phyloP scores from a whole-genome alignment of 2,113 vertebrate species.

The Campylorhamphus procurvoides region DNA sequence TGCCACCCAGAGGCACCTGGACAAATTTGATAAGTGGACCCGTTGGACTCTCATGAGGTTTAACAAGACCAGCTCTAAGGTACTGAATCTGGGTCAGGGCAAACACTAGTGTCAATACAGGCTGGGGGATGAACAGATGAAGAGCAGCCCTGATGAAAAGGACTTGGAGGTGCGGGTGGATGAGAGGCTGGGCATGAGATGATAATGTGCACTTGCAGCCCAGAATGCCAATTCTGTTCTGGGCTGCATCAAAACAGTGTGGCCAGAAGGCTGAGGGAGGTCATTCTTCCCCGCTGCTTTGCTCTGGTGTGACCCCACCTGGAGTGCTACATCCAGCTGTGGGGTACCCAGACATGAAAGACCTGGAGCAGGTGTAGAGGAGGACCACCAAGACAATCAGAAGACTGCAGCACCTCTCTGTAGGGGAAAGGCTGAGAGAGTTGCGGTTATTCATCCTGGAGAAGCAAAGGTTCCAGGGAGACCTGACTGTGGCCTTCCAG shows the following conservation, averaged over 20 bases:
- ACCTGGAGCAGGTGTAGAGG: not conserved
- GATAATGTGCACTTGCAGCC: rapidly evolving
- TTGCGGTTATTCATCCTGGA: not conserved
- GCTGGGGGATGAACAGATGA: not conserved
- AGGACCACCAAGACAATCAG: not conserved
- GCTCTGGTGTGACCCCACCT: not conserved
- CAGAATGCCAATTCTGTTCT: not conserved
- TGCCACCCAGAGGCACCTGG: not conserved
- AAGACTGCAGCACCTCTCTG: not conserved
- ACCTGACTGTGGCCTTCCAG: not conserved
- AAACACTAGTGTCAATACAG: not conserved
- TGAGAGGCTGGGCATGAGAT: not conserved
- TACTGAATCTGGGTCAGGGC: not conserved
- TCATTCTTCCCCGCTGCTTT: not conserved
- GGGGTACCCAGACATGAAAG: not conserved
- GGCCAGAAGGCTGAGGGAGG: not conserved
- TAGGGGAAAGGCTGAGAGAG: not conserved
- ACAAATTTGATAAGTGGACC: not conserved
- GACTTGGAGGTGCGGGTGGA: not conserved
- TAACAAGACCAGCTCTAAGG: not conserved
- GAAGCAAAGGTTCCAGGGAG: not conserved
- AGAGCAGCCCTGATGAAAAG: not conserved
- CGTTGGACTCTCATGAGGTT: not conserved
- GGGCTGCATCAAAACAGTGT: not conserved
- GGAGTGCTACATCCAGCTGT: rapidly evolving